phyloP scores from a whole-genome alignment of 2,888 invertebrate species.

The Acleris laterana region DNA sequence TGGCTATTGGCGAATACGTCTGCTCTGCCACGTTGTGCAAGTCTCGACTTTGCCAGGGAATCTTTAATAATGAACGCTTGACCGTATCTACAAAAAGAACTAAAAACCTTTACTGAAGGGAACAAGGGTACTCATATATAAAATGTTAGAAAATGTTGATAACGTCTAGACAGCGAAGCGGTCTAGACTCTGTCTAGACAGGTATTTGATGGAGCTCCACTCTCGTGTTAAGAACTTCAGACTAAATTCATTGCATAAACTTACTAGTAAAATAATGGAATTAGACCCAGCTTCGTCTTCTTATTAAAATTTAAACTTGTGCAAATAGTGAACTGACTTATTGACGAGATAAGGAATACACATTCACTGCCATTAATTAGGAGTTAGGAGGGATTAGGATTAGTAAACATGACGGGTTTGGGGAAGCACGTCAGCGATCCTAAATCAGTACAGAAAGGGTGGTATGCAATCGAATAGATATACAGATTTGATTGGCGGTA shows the following conservation, averaged over 20 bases:
- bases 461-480: too few relatives aligned
- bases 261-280: slow-evolving; percentile 9
- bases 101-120: slow-evolving; percentile 2
- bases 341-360: too few relatives aligned
- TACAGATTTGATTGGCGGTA: too few relatives aligned
- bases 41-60: too few relatives aligned
- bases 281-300: background rate
- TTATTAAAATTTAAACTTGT: background rate
- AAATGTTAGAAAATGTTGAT: slow-evolving; percentile 59
- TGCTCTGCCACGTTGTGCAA: too few relatives aligned
- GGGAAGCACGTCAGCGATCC: too few relatives aligned
- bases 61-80: background rate
- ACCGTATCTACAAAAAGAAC: background rate
- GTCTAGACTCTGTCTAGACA: slow-evolving; percentile 83
- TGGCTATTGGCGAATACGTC: too few relatives aligned
- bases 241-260: slow-evolving; percentile 50
- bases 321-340: too few relatives aligned
- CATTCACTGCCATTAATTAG: too few relatives aligned
- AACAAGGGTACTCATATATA: slow-evolving; percentile 28
- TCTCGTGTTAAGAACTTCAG: slow-evolving; percentile 66
- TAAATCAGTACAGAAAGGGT: too few relatives aligned
- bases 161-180: slow-evolving; percentile 74
- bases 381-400: too few relatives aligned
- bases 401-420: too few relatives aligned
- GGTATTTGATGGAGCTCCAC: slow-evolving; percentile 74